phyloP scores from a whole-genome alignment of 2,797 vertebrate genomes.

The Diglossa cyanea region DNA sequence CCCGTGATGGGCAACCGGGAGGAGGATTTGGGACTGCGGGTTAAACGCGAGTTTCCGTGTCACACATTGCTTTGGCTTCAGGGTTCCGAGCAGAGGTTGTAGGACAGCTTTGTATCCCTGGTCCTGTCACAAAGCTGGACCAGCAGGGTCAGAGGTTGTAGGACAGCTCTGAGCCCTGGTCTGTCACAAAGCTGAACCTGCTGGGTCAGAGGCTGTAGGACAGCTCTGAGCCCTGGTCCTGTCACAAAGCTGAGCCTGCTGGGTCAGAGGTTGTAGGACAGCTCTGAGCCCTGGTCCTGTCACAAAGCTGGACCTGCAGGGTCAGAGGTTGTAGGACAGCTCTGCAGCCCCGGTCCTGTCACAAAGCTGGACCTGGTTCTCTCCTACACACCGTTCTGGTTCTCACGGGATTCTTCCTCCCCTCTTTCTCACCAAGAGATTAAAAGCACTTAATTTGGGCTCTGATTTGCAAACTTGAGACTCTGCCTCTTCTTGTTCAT shows the following conservation, averaged over 20 bases:
- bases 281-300: fast-evolving
- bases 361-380: fast-evolving
- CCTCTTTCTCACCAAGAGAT: fast-evolving
- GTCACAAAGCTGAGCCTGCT: too few relatives aligned
- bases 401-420: fast-evolving
- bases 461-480: background rate
- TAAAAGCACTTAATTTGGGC: fast-evolving
- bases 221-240: too few relatives aligned
- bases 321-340: fast-evolving
- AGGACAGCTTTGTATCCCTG: fast-evolving
- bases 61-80: fast-evolving
- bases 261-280: fast-evolving
- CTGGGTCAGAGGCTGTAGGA: fast-evolving
- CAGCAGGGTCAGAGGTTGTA: fast-evolving
- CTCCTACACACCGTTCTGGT: fast-evolving
- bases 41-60: fast-evolving
- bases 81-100: fast-evolving
- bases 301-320: too few relatives aligned
- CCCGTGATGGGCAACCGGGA: fast-evolving
- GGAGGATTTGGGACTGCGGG: fast-evolving
- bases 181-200: too few relatives aligned
- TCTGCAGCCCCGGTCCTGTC: too few relatives aligned
- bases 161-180: too few relatives aligned
- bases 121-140: fast-evolving
- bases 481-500: fast-evolving